Evolutionary conservation across 2,797 vertebrate species (phyloP).

Genomic region (Sebastes oblongus): DNA sequence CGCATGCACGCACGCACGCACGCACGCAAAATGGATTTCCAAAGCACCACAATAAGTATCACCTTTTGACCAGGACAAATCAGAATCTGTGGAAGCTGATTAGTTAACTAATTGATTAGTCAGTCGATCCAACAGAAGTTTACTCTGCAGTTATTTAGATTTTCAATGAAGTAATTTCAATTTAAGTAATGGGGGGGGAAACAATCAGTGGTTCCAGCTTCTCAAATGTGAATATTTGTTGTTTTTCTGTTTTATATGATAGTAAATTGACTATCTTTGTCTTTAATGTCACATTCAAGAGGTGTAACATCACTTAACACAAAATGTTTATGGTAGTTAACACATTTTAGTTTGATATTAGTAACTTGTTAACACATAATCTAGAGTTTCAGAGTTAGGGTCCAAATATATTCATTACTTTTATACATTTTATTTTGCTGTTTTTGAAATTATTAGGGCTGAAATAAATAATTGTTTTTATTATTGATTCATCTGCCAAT

Average conservation of each 20-base stretch:
- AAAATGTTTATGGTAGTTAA: no score
- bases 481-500: background rate
- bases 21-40: background rate
- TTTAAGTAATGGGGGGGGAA: no score
- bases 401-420: accelerated
- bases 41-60: background rate
- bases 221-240: background rate
- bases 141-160: no score
- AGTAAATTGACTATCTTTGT: no score
- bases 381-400: no score
- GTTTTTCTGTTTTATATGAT: no score
- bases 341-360: no score
- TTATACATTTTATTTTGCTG: no score
- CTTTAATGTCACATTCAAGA: no score
- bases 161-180: no score
- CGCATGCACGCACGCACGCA: background rate
- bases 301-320: no score
- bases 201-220: background rate
- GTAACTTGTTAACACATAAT: no score
- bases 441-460: background rate
- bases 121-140: background rate
- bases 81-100: background rate
- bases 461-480: background rate
- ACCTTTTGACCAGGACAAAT: background rate
- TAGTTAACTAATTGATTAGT: background rate